Conservation (phyloP, 2,113 vertebrate genomes). For the Sula dactylatra region DNA sequence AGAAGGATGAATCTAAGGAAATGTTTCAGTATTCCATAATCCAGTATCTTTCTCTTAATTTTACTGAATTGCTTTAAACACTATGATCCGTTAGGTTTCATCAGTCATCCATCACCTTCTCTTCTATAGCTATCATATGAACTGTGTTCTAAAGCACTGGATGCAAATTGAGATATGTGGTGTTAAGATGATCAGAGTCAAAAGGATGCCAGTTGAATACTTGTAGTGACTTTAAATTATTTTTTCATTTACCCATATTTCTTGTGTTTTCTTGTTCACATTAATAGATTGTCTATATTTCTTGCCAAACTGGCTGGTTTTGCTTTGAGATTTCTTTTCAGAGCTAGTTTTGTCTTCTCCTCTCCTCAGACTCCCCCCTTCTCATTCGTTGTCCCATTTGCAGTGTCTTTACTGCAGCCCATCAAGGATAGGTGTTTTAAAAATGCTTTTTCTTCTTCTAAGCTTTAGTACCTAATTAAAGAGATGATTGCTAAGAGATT, state of each 20-base stretch:
- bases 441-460: conserved; percentile 43
- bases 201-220: not conserved
- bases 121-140: not conserved
- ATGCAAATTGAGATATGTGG: not conserved
- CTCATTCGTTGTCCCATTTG: not conserved
- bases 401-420: not conserved
- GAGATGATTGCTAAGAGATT: conserved; percentile 79
- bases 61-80: not conserved
- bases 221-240: not conserved
- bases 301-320: not conserved
- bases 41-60: not conserved
- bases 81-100: not conserved
- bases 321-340: not conserved
- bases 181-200: not conserved
- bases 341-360: not conserved
- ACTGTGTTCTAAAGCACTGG: not conserved
- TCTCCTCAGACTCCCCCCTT: not conserved
- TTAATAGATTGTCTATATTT: not conserved
- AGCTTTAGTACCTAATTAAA: conserved; percentile 72
- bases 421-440: not conserved
- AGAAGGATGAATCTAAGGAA: not conserved
- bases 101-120: not conserved
- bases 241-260: not conserved
- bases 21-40: not conserved
- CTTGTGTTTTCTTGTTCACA: not conserved